Evolutionary conservation across 2,797 vertebrate species (phyloP), one percentile per base, ranked within the genome.

Genomic region (Microctenopoma steveboyesi): DNA sequence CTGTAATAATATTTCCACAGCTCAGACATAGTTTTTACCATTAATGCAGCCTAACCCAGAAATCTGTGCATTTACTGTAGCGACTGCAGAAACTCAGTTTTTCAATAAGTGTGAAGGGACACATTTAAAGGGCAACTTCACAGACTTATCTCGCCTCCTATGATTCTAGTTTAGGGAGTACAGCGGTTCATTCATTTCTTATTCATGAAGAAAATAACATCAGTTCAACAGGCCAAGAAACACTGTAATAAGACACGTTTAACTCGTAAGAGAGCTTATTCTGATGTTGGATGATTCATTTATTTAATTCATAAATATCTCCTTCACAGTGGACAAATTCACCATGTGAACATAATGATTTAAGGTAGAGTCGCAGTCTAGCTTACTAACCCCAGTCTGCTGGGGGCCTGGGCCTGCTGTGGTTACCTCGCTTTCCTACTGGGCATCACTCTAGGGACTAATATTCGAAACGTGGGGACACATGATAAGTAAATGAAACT

Each of bases 181-280:
- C 25, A 76, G 54, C 7, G 65, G 58, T 35, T 45, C 1, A 3
- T 43, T 39, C 18, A 76, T 63, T 53, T 58, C 25, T 65, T 54
- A 64, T 72, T 53, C 57, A 72, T 18, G 46, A 65, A 58, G 42
- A 57, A 77, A 77, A 74, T 53, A 61, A 56, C 66, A 63, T 54
- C 43, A 2, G 0, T 12, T 72, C 16, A 72, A 75, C 70, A 75
- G 75, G 67, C 8, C 71, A 70, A 78, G 37, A 72, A 53, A 43
- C 1, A 13, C 37, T 56, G 25, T 63, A 80, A 85, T 57, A 64
- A 78, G 64, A 57, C 13, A 16, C 49, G 30, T 63, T 51, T 25
- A 35, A 35, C 18, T 59, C 40, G 42, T 39, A 27, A 43, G 15
- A 6, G 22, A 65, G n/a, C 59, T 47, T 33, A 12, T 40, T 28